Base-by-base conservation (phyloP, 64 coral and sea anemone genomes). In the Montipora sp. region DNA sequence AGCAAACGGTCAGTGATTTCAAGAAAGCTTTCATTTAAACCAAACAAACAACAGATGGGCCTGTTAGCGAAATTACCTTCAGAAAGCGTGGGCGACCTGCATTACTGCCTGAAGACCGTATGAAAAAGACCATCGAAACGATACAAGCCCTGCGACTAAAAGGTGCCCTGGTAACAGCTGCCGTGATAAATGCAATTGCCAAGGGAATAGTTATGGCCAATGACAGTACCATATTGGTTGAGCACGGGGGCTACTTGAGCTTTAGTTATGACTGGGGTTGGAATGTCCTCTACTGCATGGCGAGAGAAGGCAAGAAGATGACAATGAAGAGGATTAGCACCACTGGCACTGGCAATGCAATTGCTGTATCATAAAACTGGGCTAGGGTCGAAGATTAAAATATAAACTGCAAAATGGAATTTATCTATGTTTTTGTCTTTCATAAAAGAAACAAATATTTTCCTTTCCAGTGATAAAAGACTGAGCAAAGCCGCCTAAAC, bases 201-300 rank as follows among this genome's bases (percentile, higher is more conserved):
- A 79, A 72, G 73, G 76, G 59, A 55, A 55, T 55, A 55, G 51
- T 55, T 55, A 55, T 55, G 51, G 51, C 51, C 51, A 55, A 55
- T 55, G 51, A 90, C 65, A 47, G 44, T 21, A 75, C 90, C 65
- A 75, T 84, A 70, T 55, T 10, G 51, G 81, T 92, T 47, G 68
- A 92, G 81, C 68, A 92, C 77, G 80, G 90, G 69, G 68, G 90
- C 14, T 83, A 85, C 71, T 51, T 92, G 69, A 77, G 57, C 70
- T 49, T 92, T 23, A 36, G 82, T 79, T 77, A 55, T 55, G 80
- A 78, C 50, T 87, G 90, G 81, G 90, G 16, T 21, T 23, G 82
- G 24, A 76, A 84, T 75, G 59, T 92, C 48, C 81, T 92, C 36
- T 85, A 78, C 80, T 14, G 81, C 48, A 55, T 6, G 51, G 51